Percentiles rank a stretch among this genome's conserved stretches.
phyloP scores from a whole-genome alignment of 2,113 vertebrate genomes.

The Jaculus jaculus region DNA sequence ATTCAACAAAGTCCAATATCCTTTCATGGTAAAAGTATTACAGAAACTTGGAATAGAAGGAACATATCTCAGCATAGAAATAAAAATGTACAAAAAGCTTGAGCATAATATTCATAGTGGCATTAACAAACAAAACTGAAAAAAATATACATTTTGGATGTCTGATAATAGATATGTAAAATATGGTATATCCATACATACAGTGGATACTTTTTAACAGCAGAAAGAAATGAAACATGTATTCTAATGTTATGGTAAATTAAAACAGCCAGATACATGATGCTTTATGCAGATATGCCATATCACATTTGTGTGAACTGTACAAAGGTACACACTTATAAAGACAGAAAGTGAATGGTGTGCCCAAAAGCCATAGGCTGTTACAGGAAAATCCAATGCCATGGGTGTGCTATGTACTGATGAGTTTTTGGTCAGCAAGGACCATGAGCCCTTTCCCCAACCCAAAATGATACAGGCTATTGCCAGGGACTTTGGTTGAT shows the following conservation, averaged over 20 bases:
- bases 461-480: no score
- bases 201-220: neutral
- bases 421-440: no score
- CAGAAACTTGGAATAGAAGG: no score
- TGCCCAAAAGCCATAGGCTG: no score
- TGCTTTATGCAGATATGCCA: neutral
- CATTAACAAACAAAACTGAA: neutral
- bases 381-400: no score
- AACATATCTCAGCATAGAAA: no score
- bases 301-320: conserved; percentile 10
- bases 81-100: neutral
- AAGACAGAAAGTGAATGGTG: neutral
- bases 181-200: neutral
- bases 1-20: no score
- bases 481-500: no score
- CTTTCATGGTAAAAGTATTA: no score
- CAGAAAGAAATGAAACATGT: neutral
- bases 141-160: neutral
- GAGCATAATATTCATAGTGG: neutral
- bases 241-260: neutral
- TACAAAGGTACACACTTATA: neutral
- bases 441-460: no score
- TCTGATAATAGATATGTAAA: neutral
- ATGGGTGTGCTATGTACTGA: no score
- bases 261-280: conserved; percentile 1